A percentile compares a stretch with the other conserved stretches of the same genome.
Evolutionary conservation across 2,797 vertebrate species (phyloP).

Genomic region (Apogon hyalosoma): DNA sequence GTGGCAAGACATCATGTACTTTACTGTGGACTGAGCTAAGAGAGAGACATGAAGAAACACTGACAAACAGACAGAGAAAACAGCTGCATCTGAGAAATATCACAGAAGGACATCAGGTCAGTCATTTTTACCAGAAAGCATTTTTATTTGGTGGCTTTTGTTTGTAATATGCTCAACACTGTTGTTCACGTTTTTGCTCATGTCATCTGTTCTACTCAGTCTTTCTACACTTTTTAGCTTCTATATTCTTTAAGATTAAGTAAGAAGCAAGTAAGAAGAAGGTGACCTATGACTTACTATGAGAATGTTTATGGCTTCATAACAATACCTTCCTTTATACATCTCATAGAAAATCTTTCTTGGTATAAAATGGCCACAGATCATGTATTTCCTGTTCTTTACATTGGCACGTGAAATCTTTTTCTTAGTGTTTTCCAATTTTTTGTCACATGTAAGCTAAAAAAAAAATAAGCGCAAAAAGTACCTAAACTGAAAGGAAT

Average conservation of each 20-base stretch:
- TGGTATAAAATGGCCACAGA: not conserved
- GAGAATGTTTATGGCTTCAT: too few species aligned
- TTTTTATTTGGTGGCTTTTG: not conserved
- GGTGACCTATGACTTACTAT: too few species aligned
- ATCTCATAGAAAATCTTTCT: too few species aligned
- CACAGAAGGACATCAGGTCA: slow-evolving; percentile 38
- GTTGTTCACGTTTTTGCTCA: not conserved
- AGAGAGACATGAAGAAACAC: slow-evolving; percentile 7
- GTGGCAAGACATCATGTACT: slow-evolving; percentile 26
- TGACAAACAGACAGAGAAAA: slow-evolving; percentile 8
- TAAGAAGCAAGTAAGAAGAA: too few species aligned
- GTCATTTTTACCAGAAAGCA: slow-evolving; percentile 17
- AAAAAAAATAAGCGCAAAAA: too few species aligned
- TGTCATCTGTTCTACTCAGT: not conserved
- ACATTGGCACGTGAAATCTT: not conserved
- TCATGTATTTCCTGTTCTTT: not conserved
- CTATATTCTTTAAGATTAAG: too few species aligned
- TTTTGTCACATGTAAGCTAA: too few species aligned
- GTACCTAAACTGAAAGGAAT: not conserved
- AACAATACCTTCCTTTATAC: too few species aligned
- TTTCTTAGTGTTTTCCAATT: too few species aligned
- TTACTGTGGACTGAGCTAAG: slow-evolving; percentile 26
- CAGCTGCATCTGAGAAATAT: slow-evolving; percentile 1
- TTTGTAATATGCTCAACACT: not conserved
- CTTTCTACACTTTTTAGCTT: too few species aligned